phyloP scores from a whole-genome alignment of 23 tunicate genomes.

The Botrylloides violaceus region DNA sequence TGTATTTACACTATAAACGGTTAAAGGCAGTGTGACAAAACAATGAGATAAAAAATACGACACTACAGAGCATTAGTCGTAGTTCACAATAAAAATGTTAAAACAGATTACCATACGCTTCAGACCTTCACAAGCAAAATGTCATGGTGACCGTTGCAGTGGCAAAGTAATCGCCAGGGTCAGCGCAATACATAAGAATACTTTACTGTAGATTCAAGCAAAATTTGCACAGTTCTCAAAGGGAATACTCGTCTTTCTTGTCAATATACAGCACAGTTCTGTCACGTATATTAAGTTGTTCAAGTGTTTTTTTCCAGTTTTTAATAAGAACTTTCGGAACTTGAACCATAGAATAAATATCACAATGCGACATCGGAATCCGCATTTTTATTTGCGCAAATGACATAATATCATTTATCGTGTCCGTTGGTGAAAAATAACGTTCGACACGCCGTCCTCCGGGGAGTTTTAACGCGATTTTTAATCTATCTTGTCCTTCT shows the following conservation, averaged over 20 bases:
- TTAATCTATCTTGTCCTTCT: constrained; percentile 40
- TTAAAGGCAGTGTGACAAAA: no score
- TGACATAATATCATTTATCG: constrained; percentile 27
- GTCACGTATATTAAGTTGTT: constrained; percentile 32
- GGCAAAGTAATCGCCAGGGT: no score
- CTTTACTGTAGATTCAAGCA: no score
- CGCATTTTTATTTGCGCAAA: constrained; percentile 43
- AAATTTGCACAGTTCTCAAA: not conserved
- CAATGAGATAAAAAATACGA: no score
- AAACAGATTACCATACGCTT: no score
- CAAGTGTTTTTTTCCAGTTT: constrained; percentile 25
- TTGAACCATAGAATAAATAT: constrained; percentile 52
- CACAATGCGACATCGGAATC: constrained; percentile 25
- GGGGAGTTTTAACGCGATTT: constrained; percentile 70
- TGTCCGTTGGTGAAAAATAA: constrained; percentile 39
- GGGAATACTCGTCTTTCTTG: not conserved
- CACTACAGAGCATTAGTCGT: no score
- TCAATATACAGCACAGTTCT: constrained; percentile 77
- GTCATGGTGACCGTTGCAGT: no score
- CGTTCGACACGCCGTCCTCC: constrained; percentile 79
- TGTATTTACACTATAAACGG: no score
- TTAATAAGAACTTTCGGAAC: constrained; percentile 43
- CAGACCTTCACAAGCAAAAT: no score
- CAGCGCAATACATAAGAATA: no score
- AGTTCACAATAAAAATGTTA: no score